Evolutionary conservation across 2,797 vertebrate species (phyloP).

Genomic region (Anabas testudineus): DNA sequence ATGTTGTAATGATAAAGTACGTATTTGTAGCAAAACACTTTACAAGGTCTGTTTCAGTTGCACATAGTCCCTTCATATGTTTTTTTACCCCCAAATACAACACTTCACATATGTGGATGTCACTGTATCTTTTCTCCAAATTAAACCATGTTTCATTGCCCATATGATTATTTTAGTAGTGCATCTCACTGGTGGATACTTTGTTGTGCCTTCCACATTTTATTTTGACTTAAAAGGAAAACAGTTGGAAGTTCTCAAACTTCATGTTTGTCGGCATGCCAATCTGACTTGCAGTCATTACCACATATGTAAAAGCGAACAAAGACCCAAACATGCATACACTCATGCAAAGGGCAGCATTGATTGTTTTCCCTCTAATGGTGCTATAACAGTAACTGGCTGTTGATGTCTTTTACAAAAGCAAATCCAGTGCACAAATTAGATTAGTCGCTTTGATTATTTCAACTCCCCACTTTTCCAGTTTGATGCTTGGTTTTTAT

Average conservation of each 20-base stretch:
- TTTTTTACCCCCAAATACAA: background rate
- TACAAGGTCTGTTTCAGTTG: background rate
- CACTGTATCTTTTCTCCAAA: slow-evolving; percentile 30
- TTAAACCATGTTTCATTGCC: slow-evolving; percentile 47
- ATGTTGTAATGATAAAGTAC: background rate
- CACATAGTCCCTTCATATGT: background rate
- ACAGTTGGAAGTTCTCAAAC: slow-evolving; percentile 78
- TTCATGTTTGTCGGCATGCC: slow-evolving; percentile 41
- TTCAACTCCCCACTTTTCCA: slow-evolving; percentile 16
- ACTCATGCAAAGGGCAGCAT: slow-evolving; percentile 80
- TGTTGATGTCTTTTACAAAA: slow-evolving; percentile 20
- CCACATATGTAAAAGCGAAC: slow-evolving; percentile 14
- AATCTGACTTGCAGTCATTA: slow-evolving; percentile 15
- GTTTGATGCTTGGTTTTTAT: slow-evolving; percentile 13
- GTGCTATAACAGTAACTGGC: slow-evolving; percentile 45
- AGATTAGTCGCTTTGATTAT: slow-evolving; percentile 23
- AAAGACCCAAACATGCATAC: slow-evolving; percentile 56
- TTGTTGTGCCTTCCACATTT: slow-evolving; percentile 65
- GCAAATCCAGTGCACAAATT: slow-evolving; percentile 34
- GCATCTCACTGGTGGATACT: slow-evolving; percentile 39
- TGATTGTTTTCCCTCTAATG: slow-evolving; percentile 42
- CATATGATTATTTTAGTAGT: slow-evolving; percentile 55
- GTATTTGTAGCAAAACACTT: background rate
- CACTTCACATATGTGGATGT: background rate
- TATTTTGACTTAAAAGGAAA: slow-evolving; percentile 85